These are phyloP conservation scores for Chlorospingus flavigularis DNA, from an alignment of 2,797 vertebrate species.

Conservation along the genomic window DNA sequence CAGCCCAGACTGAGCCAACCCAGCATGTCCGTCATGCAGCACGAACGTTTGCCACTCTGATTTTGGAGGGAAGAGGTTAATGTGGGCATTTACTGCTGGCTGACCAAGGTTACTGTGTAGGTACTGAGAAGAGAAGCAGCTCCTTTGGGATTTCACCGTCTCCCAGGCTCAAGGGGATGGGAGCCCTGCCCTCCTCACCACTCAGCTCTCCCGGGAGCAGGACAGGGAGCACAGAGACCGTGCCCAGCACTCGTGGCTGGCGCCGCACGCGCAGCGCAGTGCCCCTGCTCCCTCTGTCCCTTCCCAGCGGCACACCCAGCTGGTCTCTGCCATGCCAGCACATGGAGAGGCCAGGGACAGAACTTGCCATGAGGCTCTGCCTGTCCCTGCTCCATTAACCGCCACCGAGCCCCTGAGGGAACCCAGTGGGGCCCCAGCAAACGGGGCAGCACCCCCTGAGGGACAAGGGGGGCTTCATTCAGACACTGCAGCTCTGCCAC, in stretches of 20 bases:
- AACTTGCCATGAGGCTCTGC: fast-evolving
- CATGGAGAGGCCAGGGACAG: fast-evolving
- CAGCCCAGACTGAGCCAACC: not conserved
- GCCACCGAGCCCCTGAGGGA: not conserved
- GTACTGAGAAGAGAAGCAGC: not conserved
- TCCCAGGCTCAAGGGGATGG: not conserved
- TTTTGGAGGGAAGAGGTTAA: not conserved
- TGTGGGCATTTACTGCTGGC: not conserved
- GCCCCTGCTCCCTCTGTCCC: not conserved
- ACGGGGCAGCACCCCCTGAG: fast-evolving
- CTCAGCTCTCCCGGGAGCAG: not conserved
- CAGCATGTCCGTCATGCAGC: not conserved
- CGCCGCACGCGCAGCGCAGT: fast-evolving
- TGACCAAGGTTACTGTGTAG: not conserved
- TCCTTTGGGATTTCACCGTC: not conserved
- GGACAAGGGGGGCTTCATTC: not conserved
- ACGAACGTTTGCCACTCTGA: not conserved
- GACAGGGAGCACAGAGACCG: fast-evolving
- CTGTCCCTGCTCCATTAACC: not conserved
- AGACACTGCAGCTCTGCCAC: not conserved
- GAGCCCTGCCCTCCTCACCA: fast-evolving
- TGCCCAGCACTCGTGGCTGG: fast-evolving
- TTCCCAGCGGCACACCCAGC: fast-evolving
- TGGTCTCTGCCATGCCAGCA: not conserved
- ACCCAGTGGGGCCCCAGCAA: not conserved